Base-by-base conservation (phyloP, 1,140 invertebrate genomes). In the Sycobia sp. region DNA sequence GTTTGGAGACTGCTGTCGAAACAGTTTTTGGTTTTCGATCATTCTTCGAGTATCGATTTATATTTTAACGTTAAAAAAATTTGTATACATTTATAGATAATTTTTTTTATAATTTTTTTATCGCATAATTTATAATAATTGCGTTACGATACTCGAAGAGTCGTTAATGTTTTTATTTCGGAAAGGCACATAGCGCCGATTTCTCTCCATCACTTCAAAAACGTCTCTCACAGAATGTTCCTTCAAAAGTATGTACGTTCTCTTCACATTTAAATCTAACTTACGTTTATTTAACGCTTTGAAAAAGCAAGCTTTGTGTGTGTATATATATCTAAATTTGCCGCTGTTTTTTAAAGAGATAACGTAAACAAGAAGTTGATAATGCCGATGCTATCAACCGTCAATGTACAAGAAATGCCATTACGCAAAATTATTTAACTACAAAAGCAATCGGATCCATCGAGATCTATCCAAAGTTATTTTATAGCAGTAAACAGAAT, bases 131-230 rank as follows among this genome's bases (percentile, higher is more conserved):
- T 25, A 51, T 57, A 64, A 51, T 51, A 57, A 58, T 36, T 22
- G 23, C 47, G 18, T 3, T 13, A 49, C 22, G 13, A 8, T 54
- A 49, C 55, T 53, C 18, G 49, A 64, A 25, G 25, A 53, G 53
- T 46, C 9, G 47, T 27, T 49, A 11, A 57, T 41, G 9, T 14
- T 43, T 38, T 54, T 9, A 56, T 62, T 55, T 62, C 29, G 27
- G 23, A 36, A 64, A 64, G 62, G 62, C 62, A 64, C 62, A 43
- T 46, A 51, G 29, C 54, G 46, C 53, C 54, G n/a, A 44, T 23
- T 50, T 58, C 22, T 57, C 22, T 50, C 47, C 47, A 46, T 56
- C 54, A 64, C 38, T 4, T 46, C 14, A 22, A 41, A 38, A 32
- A 62, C 44, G 11, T 43, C 14, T 49, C 13, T n/a, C 0, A 55